Base-by-base conservation (phyloP, 2,888 invertebrate species). In the Acleris cristana region DNA sequence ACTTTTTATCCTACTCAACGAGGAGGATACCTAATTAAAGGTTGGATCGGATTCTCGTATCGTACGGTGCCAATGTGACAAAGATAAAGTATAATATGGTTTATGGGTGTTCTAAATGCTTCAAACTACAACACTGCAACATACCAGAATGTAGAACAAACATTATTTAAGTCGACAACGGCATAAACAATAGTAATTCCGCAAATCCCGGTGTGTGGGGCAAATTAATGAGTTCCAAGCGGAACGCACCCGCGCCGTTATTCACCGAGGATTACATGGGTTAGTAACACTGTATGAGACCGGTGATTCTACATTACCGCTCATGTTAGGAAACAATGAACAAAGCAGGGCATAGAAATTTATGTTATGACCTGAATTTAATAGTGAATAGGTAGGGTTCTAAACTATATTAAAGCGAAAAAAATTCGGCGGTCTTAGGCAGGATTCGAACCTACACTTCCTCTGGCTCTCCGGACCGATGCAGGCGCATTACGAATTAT, bases 101-200 rank as follows among this genome's bases (percentile, higher is more conserved):
- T 45, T 52, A 56, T 57, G n/a, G 26, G 44, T 30, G 5, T 7
- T 52, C 45, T 51, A 62, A 0, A 62, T 52, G 12, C 14, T 18
- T 26, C 18, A 58, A 23, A 51, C 14, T n/a, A n/a, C 45, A 48
- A 18, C 48, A n/a, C 45, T 18, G 58, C 10, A 57, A 7, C 44
- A 48, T 58, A 56, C 60, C 62, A 61, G 70, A 73, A 78, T 76
- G 74, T 76, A 71, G 75, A 78, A 76, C 77, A 78, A 79, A 78
- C 79, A 81, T 82, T 80, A 81, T 81, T 81, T 79, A 82, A 83
- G 80, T 81, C 80, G 79, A 79, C 81, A 77, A 75, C 74, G 77
- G 80, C 82, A 86, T 88, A 87, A 88, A 88, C 87, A 88, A 85
- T 83, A 83, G 84, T 85, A 85, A 85, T 85, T 80, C 83, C 81